A percentile compares a stretch with the other conserved stretches of the same genome.
Conservation (phyloP, 2,113 vertebrate species). For the Pteropus alecto region DNA sequence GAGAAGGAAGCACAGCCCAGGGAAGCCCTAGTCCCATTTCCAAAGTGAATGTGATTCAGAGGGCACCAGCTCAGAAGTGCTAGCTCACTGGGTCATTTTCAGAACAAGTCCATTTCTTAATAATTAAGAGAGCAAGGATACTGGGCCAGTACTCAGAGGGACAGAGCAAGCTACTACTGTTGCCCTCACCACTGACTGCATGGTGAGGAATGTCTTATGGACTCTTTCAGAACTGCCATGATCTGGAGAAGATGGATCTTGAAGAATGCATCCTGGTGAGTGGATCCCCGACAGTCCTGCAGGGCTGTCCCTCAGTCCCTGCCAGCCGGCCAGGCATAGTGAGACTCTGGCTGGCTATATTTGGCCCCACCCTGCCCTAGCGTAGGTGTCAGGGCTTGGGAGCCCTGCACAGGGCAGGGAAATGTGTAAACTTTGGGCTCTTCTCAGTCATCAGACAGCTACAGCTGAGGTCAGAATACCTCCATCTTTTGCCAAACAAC, state of each 20-base stretch:
- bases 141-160: background rate
- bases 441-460: background rate
- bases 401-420: background rate
- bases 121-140: background rate
- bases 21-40: too few relatives aligned
- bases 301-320: background rate
- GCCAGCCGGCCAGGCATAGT: too few relatives aligned
- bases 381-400: background rate
- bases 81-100: too few relatives aligned
- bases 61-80: too few relatives aligned
- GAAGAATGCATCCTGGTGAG: conserved; percentile 96
- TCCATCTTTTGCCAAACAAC: background rate
- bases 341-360: accelerated
- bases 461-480: background rate
- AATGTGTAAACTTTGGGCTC: accelerated
- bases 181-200: background rate
- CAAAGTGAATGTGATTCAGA: too few relatives aligned
- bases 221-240: conserved; percentile 90
- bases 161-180: background rate
- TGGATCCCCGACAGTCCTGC: background rate
- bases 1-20: background rate
- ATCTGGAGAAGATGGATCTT: conserved; percentile 96
- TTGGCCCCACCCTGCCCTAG: background rate
- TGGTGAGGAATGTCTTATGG: background rate
- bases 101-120: background rate